These are phyloP conservation scores for Andrena cerasifolii DNA, from an alignment of 1,140 invertebrate species.

Conservation along the genomic window DNA sequence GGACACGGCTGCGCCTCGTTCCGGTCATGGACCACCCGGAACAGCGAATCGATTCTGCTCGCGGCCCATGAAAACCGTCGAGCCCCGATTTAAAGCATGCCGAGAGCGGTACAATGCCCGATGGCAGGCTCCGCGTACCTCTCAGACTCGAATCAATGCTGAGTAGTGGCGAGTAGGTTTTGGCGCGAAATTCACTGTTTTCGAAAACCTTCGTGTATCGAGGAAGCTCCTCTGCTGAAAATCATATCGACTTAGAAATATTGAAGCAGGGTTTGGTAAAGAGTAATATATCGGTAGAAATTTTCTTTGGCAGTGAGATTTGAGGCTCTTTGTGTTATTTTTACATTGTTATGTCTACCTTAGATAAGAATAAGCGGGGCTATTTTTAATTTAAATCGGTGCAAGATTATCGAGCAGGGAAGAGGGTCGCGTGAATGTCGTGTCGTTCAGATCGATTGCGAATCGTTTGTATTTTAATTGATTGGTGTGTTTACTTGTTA, in stretches of 20 bases:
- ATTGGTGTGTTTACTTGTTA: background rate
- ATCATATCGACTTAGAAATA: too few species aligned
- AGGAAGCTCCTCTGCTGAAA: too few species aligned
- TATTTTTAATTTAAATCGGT: background rate
- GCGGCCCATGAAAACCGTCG: slow-evolving; percentile 19
- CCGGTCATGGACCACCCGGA: slow-evolving; percentile 69
- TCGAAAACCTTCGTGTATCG: too few species aligned
- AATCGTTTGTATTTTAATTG: background rate
- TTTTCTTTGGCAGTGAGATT: too few species aligned
- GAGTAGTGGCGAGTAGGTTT: background rate
- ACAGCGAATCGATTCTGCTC: slow-evolving; percentile 52
- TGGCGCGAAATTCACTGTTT: too few species aligned
- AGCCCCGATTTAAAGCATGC: background rate
- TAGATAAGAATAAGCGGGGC: background rate
- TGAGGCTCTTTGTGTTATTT: too few species aligned
- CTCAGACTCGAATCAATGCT: background rate
- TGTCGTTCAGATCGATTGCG: background rate
- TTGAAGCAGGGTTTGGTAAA: too few species aligned
- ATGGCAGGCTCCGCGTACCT: too few species aligned
- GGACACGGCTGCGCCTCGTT: slow-evolving; percentile 50
- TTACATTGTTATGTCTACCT: too few species aligned
- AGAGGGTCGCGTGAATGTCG: background rate
- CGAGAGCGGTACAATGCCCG: slow-evolving; percentile 5
- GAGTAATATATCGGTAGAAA: too few species aligned
- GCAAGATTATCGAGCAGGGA: background rate